phyloP scores from a whole-genome alignment of 1,140 invertebrate genomes.

The Leptopilina boulardi region DNA sequence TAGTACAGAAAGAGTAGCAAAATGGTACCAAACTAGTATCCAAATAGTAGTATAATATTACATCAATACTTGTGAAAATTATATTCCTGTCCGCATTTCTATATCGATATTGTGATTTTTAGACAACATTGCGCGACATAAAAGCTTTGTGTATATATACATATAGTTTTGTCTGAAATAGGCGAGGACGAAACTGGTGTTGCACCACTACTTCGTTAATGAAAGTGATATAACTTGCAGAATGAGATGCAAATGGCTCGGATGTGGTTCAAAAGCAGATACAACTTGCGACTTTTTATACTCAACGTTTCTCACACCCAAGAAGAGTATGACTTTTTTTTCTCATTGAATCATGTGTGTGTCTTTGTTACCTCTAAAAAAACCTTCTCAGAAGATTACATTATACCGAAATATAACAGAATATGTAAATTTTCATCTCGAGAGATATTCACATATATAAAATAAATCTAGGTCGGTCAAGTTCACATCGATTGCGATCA shows the following conservation, averaged over 20 bases:
- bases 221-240: constrained; percentile 60
- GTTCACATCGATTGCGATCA: too few relatives aligned
- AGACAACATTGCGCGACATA: background rate
- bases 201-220: constrained; percentile 60
- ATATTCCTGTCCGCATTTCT: too few relatives aligned
- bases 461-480: too few relatives aligned
- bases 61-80: too few relatives aligned
- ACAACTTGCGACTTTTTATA: constrained; percentile 52
- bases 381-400: background rate
- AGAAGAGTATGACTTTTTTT: too few relatives aligned
- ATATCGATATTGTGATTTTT: constrained; percentile 4
- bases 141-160: background rate
- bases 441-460: background rate
- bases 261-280: constrained; percentile 58
- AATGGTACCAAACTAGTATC: too few relatives aligned
- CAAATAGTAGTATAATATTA: too few relatives aligned
- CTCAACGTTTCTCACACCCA: constrained; percentile 45
- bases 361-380: constrained; percentile 23
- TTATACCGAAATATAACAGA: background rate
- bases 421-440: constrained; percentile 10
- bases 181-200: constrained; percentile 47
- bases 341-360: constrained; percentile 47
- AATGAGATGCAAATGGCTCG: constrained; percentile 63
- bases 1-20: too few relatives aligned
- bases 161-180: background rate